These are phyloP conservation scores for cattle (Bos taurus) DNA, from an alignment of 2,113 vertebrate genomes.

Conservation along the genomic window DNA sequence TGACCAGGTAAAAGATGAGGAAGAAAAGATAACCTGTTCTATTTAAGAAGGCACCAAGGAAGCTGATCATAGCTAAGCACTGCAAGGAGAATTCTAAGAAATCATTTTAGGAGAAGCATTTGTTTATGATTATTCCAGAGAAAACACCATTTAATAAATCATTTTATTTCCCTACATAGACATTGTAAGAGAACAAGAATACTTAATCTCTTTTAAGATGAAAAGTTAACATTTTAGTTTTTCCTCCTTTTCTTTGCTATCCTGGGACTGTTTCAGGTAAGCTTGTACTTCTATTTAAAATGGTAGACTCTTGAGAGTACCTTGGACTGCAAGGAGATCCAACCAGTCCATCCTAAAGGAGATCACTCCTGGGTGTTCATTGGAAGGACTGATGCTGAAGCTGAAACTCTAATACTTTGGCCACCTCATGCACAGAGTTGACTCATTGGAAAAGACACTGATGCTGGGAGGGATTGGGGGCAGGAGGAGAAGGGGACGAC, in stretches of 20 bases:
- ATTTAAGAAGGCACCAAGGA: neutral
- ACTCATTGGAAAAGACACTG: too few relatives aligned
- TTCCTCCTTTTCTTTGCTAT: neutral
- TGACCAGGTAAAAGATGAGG: neutral
- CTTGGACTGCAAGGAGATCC: too few relatives aligned
- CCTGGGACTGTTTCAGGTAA: neutral
- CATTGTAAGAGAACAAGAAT: neutral
- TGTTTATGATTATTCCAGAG: neutral
- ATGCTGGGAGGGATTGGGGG: too few relatives aligned
- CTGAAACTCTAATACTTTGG: too few relatives aligned
- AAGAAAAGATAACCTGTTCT: neutral
- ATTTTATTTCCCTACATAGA: neutral
- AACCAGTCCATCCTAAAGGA: too few relatives aligned
- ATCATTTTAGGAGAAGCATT: neutral
- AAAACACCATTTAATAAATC: neutral
- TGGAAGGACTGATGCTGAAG: too few relatives aligned
- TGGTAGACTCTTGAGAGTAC: too few relatives aligned
- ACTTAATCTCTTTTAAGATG: neutral
- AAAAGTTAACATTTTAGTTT: neutral
- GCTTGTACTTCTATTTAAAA: neutral
- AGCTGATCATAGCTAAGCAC: neutral
- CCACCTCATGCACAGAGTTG: too few relatives aligned
- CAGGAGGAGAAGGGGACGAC: too few relatives aligned
- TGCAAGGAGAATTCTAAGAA: neutral
- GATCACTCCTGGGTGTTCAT: too few relatives aligned